Evolutionary conservation across 2,888 invertebrate species (phyloP), one percentile per base, ranked within the genome.

Genomic region (Rotaria socialis): DNA sequence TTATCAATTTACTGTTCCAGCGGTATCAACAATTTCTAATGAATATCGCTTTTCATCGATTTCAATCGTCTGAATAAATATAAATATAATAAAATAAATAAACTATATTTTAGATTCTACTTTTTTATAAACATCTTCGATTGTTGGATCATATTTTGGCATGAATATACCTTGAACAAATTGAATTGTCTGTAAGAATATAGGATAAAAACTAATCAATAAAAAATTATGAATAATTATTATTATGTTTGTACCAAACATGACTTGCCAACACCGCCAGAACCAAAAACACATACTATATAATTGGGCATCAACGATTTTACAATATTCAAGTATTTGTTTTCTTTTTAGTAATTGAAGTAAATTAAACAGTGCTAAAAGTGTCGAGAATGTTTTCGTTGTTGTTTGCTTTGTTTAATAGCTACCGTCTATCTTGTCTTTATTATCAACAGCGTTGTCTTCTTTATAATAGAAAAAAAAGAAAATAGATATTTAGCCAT

Each of bases 81-180:
- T 55, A n/a, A 1, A 85, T n/a, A 47, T 3, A 24, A 22, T 10
- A 41, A 67, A n/a, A 35, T 0, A 11, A 67, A 67, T 14, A 67
- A 67, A 24, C 7, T 58, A 14, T n/a, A 14, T n/a, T 3, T n/a
- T 67, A 11, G 27, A 35, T 14, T 35, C 4, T 22, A 60, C 67
- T 89, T 98, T 99, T 92, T 98, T 94, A 93, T 99, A 99, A 92
- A 96, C 96, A 93, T 99, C 99, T 93, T 99, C 99, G 91, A 99
- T 99, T 90, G 99, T 99, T 88, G 99, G 99, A 93, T 99, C 99
- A 90, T 93, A 99, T 93, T 99, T 99, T 93, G 99, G 99, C 90
- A 99, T 98, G 93, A 99, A 99, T 92, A 99, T 98, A 90, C 97
- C 97, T 93, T 98, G 97, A 89, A 96, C 96, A 92, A 96, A 96